Conservation (phyloP, 2,888 invertebrate species). For the Pseudococcus longispinus region DNA sequence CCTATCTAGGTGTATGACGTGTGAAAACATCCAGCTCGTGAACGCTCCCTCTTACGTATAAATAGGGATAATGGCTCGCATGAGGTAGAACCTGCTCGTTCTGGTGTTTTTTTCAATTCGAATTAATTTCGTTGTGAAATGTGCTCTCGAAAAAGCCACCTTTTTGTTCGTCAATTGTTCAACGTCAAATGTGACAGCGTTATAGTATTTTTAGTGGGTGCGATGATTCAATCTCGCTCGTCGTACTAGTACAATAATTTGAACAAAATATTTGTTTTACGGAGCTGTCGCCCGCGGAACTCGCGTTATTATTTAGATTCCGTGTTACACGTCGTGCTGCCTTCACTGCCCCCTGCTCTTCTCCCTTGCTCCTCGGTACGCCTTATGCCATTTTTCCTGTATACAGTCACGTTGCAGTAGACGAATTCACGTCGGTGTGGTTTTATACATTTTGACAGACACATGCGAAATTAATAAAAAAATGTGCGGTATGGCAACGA, state of each 20-base stretch:
- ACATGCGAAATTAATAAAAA: neutral
- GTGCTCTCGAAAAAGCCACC: neutral
- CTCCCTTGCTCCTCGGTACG: too few relatives aligned
- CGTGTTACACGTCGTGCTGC: neutral
- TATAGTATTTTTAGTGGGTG: conserved; percentile 30
- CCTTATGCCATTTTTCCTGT: neutral
- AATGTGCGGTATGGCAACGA: neutral
- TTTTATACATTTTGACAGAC: conserved; percentile 2
- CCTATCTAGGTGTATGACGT: neutral
- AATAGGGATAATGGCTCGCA: neutral
- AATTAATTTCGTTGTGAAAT: neutral
- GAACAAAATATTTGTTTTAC: conserved; percentile 38
- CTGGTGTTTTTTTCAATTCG: neutral
- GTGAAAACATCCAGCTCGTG: neutral
- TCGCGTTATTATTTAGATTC: conserved; percentile 9
- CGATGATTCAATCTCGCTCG: conserved; percentile 28
- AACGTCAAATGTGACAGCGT: conserved; percentile 12
- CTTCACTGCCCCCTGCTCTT: too few relatives aligned
- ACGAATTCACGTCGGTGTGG: conserved; percentile 23
- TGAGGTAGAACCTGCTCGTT: neutral
- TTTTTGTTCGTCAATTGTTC: conserved; percentile 21
- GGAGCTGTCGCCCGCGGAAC: conserved; percentile 12
- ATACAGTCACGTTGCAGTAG: neutral
- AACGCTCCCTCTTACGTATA: neutral
- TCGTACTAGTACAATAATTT: neutral